These are phyloP conservation scores for Aegithalos caudatus DNA, from an alignment of 2,113 vertebrate genomes.

Conservation along the genomic window DNA sequence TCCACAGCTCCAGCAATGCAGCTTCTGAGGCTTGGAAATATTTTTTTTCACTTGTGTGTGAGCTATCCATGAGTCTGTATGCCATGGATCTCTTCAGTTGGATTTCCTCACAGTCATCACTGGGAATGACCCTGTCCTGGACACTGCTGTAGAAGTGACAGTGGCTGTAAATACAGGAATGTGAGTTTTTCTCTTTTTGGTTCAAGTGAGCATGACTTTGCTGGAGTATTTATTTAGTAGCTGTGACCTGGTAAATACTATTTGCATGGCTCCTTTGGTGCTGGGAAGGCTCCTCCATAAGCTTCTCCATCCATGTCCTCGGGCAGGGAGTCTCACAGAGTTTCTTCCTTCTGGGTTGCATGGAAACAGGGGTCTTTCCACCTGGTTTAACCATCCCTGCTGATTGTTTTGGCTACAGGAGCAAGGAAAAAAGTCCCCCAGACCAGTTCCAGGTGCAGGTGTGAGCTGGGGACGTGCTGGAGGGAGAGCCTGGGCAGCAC, in stretches of 20 bases:
- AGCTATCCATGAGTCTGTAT: neutral
- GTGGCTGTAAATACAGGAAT: neutral
- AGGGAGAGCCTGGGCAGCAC: neutral
- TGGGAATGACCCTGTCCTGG: neutral
- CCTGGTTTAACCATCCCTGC: neutral
- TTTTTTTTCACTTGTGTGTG: neutral
- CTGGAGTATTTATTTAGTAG: neutral
- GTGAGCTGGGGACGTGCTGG: neutral
- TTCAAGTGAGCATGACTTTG: neutral
- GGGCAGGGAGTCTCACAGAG: rapidly evolving
- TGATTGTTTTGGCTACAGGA: neutral
- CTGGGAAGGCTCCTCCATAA: neutral
- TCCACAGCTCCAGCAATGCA: neutral
- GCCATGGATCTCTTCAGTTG: neutral
- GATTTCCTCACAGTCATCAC: neutral
- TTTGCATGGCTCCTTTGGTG: neutral
- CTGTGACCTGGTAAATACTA: neutral
- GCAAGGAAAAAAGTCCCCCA: neutral
- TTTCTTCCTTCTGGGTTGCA: neutral
- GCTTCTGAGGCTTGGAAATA: neutral
- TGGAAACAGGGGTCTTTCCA: neutral
- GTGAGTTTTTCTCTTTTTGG: neutral
- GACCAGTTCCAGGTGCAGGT: neutral
- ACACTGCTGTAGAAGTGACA: neutral
- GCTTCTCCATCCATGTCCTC: neutral